Evolutionary conservation across 2,113 vertebrate genomes (phyloP).

Genomic region (Vanacampus margaritifer): DNA sequence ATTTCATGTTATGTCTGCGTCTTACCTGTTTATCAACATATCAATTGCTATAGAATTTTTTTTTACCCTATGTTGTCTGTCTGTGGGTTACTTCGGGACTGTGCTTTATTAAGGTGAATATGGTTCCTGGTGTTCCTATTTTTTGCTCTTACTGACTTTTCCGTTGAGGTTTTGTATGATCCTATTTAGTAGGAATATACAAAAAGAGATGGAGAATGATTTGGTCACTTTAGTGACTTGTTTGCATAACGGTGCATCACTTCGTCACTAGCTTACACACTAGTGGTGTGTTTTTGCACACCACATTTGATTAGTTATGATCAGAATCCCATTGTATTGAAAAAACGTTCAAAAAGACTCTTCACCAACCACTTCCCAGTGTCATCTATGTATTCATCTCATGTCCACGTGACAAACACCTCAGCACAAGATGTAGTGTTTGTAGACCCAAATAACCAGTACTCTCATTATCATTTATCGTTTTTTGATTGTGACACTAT

Average conservation of each 20-base stretch:
- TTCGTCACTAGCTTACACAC: too few relatives aligned
- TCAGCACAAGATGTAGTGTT: constrained; percentile 8
- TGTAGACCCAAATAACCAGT: constrained; percentile 15
- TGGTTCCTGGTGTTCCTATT: not conserved
- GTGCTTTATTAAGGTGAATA: constrained; percentile 7
- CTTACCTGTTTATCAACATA: not conserved
- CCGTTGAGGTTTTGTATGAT: not conserved
- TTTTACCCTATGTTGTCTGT: not conserved
- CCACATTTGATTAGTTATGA: not conserved
- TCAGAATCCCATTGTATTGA: not conserved
- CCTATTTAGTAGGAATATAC: constrained; percentile 1
- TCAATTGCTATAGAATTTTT: not conserved
- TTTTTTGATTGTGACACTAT: not conserved
- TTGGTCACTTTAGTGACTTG: constrained; percentile 1
- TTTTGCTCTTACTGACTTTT: constrained; percentile 10
- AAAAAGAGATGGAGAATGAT: constrained; percentile 2
- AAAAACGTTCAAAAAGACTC: constrained; percentile 12
- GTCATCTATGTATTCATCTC: constrained; percentile 33
- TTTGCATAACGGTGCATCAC: not conserved
- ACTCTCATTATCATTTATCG: constrained; percentile 8
- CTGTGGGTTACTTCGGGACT: constrained; percentile 1
- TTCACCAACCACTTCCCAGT: constrained; percentile 17
- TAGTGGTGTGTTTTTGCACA: not conserved
- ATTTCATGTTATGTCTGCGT: not conserved
- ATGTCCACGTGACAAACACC: constrained; percentile 17